Evolutionary conservation across 2,888 invertebrate species (phyloP).

Genomic region (Eilema caniola): DNA sequence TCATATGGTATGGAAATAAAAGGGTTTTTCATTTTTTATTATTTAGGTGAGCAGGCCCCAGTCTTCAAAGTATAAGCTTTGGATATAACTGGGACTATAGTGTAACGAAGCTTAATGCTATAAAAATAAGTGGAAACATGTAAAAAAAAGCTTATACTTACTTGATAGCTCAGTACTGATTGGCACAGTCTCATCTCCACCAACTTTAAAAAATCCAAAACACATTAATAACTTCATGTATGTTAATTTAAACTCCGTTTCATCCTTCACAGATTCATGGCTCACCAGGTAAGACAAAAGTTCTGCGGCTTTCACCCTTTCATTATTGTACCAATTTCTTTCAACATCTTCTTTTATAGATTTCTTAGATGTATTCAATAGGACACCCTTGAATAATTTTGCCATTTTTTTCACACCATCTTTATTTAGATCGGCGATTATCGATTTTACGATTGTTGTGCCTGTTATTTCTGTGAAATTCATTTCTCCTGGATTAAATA

Average conservation of each 20-base stretch:
- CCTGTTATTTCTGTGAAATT: slow-evolving; percentile 91
- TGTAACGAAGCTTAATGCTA: no score
- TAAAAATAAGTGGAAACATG: not conserved
- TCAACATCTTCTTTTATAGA: slow-evolving; percentile 77
- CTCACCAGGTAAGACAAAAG: slow-evolving; percentile 81
- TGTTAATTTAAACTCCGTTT: slow-evolving; percentile 89
- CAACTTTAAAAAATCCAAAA: slow-evolving; percentile 88
- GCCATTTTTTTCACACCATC: slow-evolving; percentile 89
- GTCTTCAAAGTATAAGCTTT: no score
- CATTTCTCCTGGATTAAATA: slow-evolving; percentile 90
- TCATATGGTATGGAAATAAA: no score
- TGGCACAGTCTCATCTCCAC: slow-evolving; percentile 78
- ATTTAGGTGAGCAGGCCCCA: no score
- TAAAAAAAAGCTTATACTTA: slow-evolving; percentile 58
- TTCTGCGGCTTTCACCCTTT: slow-evolving; percentile 89
- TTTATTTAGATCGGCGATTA: slow-evolving; percentile 87
- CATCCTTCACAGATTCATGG: slow-evolving; percentile 83
- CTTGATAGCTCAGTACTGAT: slow-evolving; percentile 88
- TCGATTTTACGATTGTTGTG: slow-evolving; percentile 88
- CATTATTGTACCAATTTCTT: slow-evolving; percentile 89
- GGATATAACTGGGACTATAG: not conserved
- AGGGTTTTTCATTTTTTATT: no score
- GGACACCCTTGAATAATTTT: slow-evolving; percentile 88
- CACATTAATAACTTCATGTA: slow-evolving; percentile 89
- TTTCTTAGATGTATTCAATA: slow-evolving; percentile 86